A percentile compares a stretch with the other conserved stretches of the same genome.
These are phyloP conservation scores for Bellardia pandia DNA, from an alignment of 2,888 invertebrate genomes.

Conservation along the genomic window DNA sequence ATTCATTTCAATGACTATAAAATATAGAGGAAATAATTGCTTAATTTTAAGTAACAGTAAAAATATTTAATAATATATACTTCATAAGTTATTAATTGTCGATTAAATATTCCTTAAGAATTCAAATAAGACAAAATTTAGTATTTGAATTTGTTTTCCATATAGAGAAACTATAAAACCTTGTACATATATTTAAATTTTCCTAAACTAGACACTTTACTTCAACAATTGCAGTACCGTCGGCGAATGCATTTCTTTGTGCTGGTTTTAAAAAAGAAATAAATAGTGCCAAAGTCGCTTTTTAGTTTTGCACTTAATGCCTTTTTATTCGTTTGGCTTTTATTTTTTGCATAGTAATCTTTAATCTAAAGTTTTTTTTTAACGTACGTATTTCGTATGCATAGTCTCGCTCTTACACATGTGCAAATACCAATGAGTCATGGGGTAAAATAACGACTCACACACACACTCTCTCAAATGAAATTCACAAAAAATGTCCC, in stretches of 20 bases:
- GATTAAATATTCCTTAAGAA: too few species aligned
- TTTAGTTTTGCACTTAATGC: conserved; percentile 1
- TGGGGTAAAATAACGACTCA: conserved; percentile 16
- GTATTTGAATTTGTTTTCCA: too few species aligned
- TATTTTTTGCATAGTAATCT: conserved; percentile 7
- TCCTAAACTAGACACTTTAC: background rate
- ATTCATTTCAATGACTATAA: too few species aligned
- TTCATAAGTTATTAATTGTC: too few species aligned
- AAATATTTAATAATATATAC: too few species aligned
- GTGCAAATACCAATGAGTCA: conserved; percentile 18
- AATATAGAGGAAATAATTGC: too few species aligned
- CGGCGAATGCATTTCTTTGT: background rate
- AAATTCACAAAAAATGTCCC: conserved; percentile 5
- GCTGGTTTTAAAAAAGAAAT: background rate
- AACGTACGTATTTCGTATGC: background rate
- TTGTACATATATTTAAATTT: too few species aligned
- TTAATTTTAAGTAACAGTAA: too few species aligned
- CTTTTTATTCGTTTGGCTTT: conserved; percentile 1
- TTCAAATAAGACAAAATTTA: too few species aligned
- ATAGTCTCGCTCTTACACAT: conserved; percentile 4
- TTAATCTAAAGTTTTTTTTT: conserved; percentile 1
- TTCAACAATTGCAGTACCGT: background rate
- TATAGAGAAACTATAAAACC: too few species aligned
- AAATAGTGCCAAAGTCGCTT: background rate
- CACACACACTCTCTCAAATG: background rate